Evolutionary conservation across 2,888 invertebrate genomes (phyloP).

Genomic region (Bellardia pandia): DNA sequence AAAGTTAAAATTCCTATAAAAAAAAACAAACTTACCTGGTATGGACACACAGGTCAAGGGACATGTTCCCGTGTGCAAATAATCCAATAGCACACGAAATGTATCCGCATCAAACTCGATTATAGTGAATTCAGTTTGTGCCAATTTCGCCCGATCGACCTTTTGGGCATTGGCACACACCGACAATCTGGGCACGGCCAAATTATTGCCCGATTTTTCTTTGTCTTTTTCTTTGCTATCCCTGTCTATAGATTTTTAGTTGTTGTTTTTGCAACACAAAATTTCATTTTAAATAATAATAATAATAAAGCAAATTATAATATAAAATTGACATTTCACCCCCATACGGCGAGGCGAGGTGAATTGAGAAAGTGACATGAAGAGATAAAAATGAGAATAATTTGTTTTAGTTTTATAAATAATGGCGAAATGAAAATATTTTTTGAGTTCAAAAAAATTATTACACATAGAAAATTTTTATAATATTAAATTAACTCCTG

Average conservation of each 20-base stretch:
- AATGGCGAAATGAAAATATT: constrained; percentile 34
- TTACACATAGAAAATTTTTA: too few species aligned
- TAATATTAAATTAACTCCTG: too few species aligned
- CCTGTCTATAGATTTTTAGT: constrained; percentile 86
- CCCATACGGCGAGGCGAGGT: constrained; percentile 14
- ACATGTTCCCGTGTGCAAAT: constrained; percentile 96
- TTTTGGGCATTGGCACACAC: constrained; percentile 97
- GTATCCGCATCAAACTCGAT: constrained; percentile 98
- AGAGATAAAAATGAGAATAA: constrained; percentile 45
- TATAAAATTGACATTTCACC: constrained; percentile 43
- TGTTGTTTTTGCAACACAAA: constrained; percentile 65
- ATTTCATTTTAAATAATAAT: constrained; percentile 50
- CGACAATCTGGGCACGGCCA: constrained; percentile 94
- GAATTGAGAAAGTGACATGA: constrained; percentile 41
- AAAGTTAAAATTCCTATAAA: not conserved
- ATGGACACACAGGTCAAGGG: constrained; percentile 96
- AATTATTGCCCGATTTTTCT: constrained; percentile 89
- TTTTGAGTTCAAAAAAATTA: constrained; percentile 24
- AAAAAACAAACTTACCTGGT: constrained; percentile 86
- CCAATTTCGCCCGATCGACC: constrained; percentile 95
- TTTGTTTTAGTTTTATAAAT: constrained; percentile 33
- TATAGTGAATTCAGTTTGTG: constrained; percentile 97
- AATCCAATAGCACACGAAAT: constrained; percentile 94
- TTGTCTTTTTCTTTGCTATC: constrained; percentile 92
- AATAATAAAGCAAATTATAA: constrained; percentile 62